phyloP scores from a whole-genome alignment of 2,888 invertebrate genomes.

The Xylocampa areola region DNA sequence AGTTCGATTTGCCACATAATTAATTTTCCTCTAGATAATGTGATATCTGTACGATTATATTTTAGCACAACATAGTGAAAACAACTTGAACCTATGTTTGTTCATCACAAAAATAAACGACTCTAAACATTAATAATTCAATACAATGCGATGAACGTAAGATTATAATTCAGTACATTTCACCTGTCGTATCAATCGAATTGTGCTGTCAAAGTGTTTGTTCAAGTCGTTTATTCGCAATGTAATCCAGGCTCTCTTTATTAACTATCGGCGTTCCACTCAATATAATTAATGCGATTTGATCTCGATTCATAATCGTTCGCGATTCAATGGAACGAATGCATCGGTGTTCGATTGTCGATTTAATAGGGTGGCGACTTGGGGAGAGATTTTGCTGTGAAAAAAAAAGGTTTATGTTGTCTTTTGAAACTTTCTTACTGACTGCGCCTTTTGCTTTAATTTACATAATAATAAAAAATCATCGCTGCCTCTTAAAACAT shows the following conservation, averaged over 20 bases:
- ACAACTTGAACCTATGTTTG: background rate
- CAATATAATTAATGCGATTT: constrained; percentile 61
- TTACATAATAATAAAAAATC: no score
- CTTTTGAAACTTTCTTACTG: no score
- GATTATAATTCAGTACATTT: constrained; percentile 53
- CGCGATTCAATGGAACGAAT: constrained; percentile 35
- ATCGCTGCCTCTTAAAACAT: no score
- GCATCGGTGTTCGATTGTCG: constrained; percentile 29
- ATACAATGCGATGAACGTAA: constrained; percentile 37
- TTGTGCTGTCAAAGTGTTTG: constrained; percentile 54
- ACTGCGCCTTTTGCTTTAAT: no score
- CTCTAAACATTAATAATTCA: constrained; percentile 28
- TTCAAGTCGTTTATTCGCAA: constrained; percentile 46
- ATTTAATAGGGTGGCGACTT: constrained; percentile 22
- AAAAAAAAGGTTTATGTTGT: no score
- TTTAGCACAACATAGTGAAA: background rate
- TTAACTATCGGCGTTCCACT: constrained; percentile 56
- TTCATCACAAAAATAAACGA: constrained; percentile 38
- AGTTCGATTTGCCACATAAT: no score
- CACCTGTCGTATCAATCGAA: constrained; percentile 55
- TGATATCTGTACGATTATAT: no score
- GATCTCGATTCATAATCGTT: constrained; percentile 58
- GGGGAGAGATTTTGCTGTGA: no score
- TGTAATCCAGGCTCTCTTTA: constrained; percentile 53
- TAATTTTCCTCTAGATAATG: background rate